Percentiles rank a stretch among this genome's conserved stretches.
Evolutionary conservation across 1,140 invertebrate genomes (phyloP).

Genomic region (Calliphora vicina): DNA sequence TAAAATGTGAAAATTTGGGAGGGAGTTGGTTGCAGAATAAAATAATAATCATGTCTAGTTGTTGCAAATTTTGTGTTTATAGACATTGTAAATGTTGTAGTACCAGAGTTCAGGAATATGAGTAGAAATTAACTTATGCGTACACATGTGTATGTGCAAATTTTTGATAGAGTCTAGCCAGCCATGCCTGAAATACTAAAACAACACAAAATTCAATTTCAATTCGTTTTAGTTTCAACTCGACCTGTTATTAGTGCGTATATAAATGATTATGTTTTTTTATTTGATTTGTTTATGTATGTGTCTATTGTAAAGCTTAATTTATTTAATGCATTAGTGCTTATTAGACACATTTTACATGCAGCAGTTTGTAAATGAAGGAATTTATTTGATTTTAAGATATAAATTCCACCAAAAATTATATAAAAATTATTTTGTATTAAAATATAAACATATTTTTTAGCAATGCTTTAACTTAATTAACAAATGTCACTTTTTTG

Average conservation of each 20-base stretch:
- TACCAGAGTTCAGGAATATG: no score
- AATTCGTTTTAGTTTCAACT: not conserved
- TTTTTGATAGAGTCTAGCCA: constrained; percentile 16
- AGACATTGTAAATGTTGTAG: not conserved
- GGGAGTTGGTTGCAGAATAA: not conserved
- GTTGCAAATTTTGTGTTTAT: not conserved
- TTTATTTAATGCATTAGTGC: not conserved
- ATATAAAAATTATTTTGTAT: no score
- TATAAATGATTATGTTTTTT: not conserved
- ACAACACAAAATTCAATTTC: not conserved
- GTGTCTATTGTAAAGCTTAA: not conserved
- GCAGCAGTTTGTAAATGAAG: not conserved
- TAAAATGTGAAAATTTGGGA: not conserved
- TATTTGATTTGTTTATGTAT: not conserved
- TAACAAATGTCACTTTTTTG: no score
- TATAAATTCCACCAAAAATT: not conserved
- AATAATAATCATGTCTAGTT: not conserved
- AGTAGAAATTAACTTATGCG: not conserved
- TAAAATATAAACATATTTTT: no score
- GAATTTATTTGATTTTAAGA: not conserved
- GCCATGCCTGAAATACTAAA: constrained; percentile 26
- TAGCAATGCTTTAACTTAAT: no score
- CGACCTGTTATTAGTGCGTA: constrained; percentile 31
- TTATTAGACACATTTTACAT: not conserved
- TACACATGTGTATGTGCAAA: not conserved